Base-by-base conservation (phyloP, 2,888 invertebrate species). In the Panzeria rudis region DNA sequence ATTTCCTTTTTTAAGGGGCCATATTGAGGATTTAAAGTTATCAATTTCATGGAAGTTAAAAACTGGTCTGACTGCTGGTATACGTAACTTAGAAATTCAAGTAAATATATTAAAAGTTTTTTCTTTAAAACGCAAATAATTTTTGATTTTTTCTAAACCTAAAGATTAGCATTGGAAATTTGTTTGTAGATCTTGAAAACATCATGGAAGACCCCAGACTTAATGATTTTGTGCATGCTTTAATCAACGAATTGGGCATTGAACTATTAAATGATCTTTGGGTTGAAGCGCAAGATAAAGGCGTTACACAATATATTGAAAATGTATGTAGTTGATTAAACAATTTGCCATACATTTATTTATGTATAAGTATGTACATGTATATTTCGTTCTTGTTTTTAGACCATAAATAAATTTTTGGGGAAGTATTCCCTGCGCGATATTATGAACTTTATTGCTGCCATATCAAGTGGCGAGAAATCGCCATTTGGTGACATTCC, bases 181-280 rank as follows among this genome's bases (percentile, higher is more conserved):
- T 91, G 0, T 83, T 87, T 35, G 85, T 91, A 0, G 73, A 91
- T 50, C 88, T 91, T 29, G 90, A 89, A 3, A 88, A 89, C 29
- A 71, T 91, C 11, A 50, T 90, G 44, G 91, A 91, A 50, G 91
- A 92, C 32, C 87, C 90, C 0, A 88, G 91, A n/a, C 77, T 92
- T 2, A 89, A 89, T 73, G 86, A 87, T 0, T 92, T 92, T 47
- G 0, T 91, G 11, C 90, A 91, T 83, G 88, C 87, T 23, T 68
- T 92, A n/a, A 35, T 92, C 11, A 91, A 92, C 83, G 89, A 91
- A 87, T 61, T 92, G 83, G 88, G 89, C 1, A 76, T 91, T 17
- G 92, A 92, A 79, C 62, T 92, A 17, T 80, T 92, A 20, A 88
- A 88, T 29, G 92, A 92, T 80, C 17, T 89, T 0, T 92, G 92